These are phyloP conservation scores for Proterorhinus semilunaris DNA, from an alignment of 2,113 vertebrate genomes.

Conservation along the genomic window DNA sequence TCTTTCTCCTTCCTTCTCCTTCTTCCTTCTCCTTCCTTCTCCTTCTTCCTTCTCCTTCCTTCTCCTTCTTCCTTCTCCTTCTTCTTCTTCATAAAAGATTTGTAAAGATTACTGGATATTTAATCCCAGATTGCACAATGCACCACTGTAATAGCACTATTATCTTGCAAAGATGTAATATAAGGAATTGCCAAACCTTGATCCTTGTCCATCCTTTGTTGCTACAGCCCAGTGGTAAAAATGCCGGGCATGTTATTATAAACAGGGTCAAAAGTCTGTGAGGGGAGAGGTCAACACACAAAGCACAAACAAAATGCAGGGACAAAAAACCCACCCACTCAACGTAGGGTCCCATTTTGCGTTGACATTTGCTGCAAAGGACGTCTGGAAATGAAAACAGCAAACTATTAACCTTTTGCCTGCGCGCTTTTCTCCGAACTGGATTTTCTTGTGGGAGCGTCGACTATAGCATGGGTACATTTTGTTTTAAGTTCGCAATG, in stretches of 20 bases:
- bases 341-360: conserved; percentile 17
- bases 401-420: conserved; percentile 26
- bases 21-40: too few species aligned
- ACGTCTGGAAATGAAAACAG: conserved; percentile 12
- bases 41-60: too few species aligned
- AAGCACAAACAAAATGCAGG: conserved; percentile 28
- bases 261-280: conserved; percentile 21
- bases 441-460: conserved; percentile 16
- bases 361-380: conserved; percentile 52
- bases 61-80: too few species aligned
- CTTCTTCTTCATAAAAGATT: too few species aligned
- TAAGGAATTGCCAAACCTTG: conserved; percentile 29
- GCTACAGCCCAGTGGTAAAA: conserved; percentile 38
- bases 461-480: conserved; percentile 5
- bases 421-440: conserved; percentile 13
- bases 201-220: conserved; percentile 38
- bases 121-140: conserved; percentile 10
- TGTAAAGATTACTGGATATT: not conserved
- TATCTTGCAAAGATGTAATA: conserved; percentile 12
- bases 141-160: conserved; percentile 7
- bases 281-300: conserved; percentile 38
- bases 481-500: conserved; percentile 2
- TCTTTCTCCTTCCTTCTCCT: too few species aligned
- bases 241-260: conserved; percentile 44
- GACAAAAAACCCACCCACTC: conserved; percentile 21